phyloP scores from a whole-genome alignment of 2,797 vertebrate genomes.

The Hypotaenidia philippensis region DNA sequence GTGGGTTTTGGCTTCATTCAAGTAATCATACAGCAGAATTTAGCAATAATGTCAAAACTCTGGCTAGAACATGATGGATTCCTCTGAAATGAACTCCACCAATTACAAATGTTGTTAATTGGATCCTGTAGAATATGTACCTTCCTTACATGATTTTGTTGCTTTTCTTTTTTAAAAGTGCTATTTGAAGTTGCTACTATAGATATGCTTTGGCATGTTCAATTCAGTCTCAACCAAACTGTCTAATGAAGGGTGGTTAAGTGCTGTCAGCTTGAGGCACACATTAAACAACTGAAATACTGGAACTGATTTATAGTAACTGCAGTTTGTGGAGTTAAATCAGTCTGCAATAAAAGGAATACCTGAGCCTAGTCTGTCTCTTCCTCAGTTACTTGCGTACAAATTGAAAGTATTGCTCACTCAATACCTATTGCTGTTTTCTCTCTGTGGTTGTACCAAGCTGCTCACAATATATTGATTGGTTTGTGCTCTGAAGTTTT shows the following conservation, averaged over 20 bases:
- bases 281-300: background rate
- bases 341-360: background rate
- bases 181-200: background rate
- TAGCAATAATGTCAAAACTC: constrained; percentile 26
- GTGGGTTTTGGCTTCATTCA: constrained; percentile 28
- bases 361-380: background rate
- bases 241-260: background rate
- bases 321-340: background rate
- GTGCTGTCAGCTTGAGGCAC: background rate
- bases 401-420: background rate
- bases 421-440: background rate
- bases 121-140: background rate
- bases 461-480: background rate
- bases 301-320: background rate
- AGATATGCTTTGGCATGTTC: background rate
- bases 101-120: background rate
- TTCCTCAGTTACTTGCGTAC: background rate
- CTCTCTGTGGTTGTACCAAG: background rate
- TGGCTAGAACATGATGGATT: background rate
- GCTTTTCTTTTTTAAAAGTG: background rate
- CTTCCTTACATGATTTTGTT: background rate
- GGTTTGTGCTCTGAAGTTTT: background rate
- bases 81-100: constrained; percentile 11
- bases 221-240: background rate
- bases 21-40: background rate